These are phyloP conservation scores for Chrysomela aeneicollis DNA, from an alignment of 2,888 invertebrate genomes.

Conservation along the genomic window DNA sequence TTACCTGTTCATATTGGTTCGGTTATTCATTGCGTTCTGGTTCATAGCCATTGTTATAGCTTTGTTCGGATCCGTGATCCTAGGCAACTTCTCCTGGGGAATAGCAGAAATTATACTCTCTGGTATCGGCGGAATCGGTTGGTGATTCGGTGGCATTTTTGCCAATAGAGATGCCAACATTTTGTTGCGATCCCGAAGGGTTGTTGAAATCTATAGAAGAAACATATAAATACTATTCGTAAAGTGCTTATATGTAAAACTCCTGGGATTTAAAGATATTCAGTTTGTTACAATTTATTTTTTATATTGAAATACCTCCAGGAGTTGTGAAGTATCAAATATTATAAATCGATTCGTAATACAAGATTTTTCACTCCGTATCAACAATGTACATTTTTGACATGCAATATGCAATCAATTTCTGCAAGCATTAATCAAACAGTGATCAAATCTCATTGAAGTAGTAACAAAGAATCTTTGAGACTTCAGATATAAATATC, in stretches of 20 bases:
- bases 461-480: too few species aligned
- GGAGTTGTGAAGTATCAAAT: too few species aligned
- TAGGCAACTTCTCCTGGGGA: conserved; percentile 74
- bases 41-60: conserved; percentile 45
- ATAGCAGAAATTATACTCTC: conserved; percentile 71
- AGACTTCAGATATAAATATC: too few species aligned
- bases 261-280: too few species aligned
- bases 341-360: too few species aligned
- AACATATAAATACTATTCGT: conserved; percentile 1
- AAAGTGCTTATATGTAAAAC: conserved; percentile 1
- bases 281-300: too few species aligned
- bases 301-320: too few species aligned
- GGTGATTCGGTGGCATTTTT: conserved; percentile 69
- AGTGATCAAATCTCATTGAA: too few species aligned
- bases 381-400: too few species aligned
- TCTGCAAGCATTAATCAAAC: too few species aligned
- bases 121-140: conserved; percentile 72
- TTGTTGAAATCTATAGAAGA: conserved; percentile 55
- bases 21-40: conserved; percentile 41
- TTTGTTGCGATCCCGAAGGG: conserved; percentile 81
- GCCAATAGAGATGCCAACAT: conserved; percentile 86
- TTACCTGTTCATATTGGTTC: conserved; percentile 27
- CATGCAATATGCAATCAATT: too few species aligned
- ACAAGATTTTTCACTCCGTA: too few species aligned
- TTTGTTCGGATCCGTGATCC: conserved; percentile 53